A percentile compares a stretch with the other conserved stretches of the same genome.
Conservation (phyloP, 2,888 invertebrate species). For the Apotomis betuletana region DNA sequence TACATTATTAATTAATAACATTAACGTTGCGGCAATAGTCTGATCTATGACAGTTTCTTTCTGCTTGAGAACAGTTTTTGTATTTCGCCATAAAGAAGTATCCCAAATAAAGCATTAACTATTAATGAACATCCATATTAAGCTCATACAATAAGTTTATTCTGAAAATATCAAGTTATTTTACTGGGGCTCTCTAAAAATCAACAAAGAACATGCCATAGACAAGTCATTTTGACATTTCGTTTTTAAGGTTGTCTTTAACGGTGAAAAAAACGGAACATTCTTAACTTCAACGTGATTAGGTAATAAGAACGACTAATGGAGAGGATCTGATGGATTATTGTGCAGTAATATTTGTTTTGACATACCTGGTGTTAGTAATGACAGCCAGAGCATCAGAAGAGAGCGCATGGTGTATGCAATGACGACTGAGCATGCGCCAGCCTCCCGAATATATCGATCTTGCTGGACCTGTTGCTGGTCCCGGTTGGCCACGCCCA, state of each 20-base stretch:
- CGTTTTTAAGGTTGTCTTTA: constrained; percentile 35
- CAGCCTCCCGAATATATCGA: constrained; percentile 75
- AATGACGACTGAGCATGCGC: constrained; percentile 70
- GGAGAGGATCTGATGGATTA: not conserved
- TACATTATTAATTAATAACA: no score
- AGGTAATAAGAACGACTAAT: constrained; percentile 19
- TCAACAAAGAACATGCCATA: constrained; percentile 52
- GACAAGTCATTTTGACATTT: constrained; percentile 56
- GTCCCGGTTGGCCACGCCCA: constrained; percentile 60
- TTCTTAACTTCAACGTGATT: constrained; percentile 32
- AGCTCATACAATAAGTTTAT: no score
- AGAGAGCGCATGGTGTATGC: constrained; percentile 73
- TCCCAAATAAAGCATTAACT: no score
- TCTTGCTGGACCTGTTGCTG: constrained; percentile 76
- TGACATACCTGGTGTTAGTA: constrained; percentile 73
- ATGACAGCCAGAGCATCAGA: constrained; percentile 69
- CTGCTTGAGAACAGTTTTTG: no score
- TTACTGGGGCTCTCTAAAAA: constrained; percentile 8
- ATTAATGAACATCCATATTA: no score
- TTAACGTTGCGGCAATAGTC: no score
- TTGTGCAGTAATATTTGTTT: constrained; percentile 47
- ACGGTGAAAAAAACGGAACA: constrained; percentile 32
- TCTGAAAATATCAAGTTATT: not conserved
- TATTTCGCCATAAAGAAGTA: no score
- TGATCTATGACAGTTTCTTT: no score